Percentiles rank a stretch among this genome's conserved stretches.
These are phyloP conservation scores for Camponotus pennsylvanicus DNA, from an alignment of 1,140 invertebrate genomes.

Conservation along the genomic window DNA sequence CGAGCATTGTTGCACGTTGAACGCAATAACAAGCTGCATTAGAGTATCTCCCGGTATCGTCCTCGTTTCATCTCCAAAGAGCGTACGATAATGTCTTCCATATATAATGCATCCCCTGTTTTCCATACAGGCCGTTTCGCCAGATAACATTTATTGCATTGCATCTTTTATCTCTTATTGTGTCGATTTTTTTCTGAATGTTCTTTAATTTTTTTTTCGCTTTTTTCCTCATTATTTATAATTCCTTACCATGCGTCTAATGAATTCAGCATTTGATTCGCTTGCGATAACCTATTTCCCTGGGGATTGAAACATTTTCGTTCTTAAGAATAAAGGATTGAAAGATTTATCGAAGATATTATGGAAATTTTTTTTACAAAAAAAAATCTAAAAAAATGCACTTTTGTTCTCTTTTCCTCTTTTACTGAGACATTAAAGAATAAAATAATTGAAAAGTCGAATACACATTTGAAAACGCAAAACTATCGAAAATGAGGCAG, in stretches of 20 bases:
- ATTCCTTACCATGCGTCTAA: too few relatives aligned
- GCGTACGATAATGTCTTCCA: background rate
- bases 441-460: background rate
- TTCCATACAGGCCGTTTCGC: background rate
- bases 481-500: background rate
- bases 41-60: background rate
- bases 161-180: too few relatives aligned
- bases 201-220: too few relatives aligned
- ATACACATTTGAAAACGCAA: background rate
- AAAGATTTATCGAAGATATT: too few relatives aligned
- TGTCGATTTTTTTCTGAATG: too few relatives aligned
- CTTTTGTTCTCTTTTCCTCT: background rate
- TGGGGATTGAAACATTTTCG: too few relatives aligned
- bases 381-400: too few relatives aligned
- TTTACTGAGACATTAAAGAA: background rate
- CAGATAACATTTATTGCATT: background rate
- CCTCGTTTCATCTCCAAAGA: conserved; percentile 32
- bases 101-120: background rate
- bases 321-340: too few relatives aligned
- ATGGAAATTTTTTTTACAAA: too few relatives aligned
- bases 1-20: conserved; percentile 52
- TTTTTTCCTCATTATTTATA: too few relatives aligned
- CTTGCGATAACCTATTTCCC: too few relatives aligned
- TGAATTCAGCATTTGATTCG: too few relatives aligned
- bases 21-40: conserved; percentile 56